A percentile compares a stretch with the other conserved stretches of the same genome.
Conservation (phyloP, 2,113 vertebrate genomes). For the Brachyhypopomus gauderio region DNA sequence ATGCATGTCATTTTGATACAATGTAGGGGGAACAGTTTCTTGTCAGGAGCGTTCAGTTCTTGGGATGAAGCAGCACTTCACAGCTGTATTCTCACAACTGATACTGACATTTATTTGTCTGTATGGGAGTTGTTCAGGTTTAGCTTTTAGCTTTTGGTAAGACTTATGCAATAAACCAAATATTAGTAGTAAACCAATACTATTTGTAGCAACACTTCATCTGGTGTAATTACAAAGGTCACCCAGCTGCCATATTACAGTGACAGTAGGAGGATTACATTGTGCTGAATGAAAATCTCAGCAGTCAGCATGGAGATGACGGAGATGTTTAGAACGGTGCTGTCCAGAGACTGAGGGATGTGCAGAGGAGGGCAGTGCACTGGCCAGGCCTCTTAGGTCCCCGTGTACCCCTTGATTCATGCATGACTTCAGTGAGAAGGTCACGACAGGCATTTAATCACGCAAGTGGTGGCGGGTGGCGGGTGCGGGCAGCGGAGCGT, state of each 20-base stretch:
- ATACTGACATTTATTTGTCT: not conserved
- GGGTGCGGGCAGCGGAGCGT: not conserved
- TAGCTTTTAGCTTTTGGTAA: conserved; percentile 20
- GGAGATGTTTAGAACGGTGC: conserved; percentile 27
- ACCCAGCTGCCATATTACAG: conserved; percentile 13
- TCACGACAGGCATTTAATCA: conserved; percentile 23
- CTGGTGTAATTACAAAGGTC: conserved; percentile 6
- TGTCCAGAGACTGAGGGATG: not conserved
- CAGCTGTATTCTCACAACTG: too few relatives aligned
- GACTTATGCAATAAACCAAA: not conserved
- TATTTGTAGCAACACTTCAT: not conserved
- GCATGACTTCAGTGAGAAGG: not conserved
- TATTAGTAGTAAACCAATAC: not conserved
- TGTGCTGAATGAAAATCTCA: conserved; percentile 25
- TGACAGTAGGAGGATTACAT: not conserved
- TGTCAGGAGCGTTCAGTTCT: not conserved
- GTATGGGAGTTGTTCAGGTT: not conserved
- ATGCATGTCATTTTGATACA: not conserved
- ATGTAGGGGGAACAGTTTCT: not conserved
- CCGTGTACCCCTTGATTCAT: not conserved
- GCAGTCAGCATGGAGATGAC: conserved; percentile 25
- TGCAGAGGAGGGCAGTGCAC: not conserved
- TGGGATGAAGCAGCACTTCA: not conserved
- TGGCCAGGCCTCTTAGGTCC: not conserved
- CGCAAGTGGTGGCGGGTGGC: not conserved